Evolutionary conservation across 2,113 vertebrate species (phyloP).

Genomic region (Falcunculus frontatus): DNA sequence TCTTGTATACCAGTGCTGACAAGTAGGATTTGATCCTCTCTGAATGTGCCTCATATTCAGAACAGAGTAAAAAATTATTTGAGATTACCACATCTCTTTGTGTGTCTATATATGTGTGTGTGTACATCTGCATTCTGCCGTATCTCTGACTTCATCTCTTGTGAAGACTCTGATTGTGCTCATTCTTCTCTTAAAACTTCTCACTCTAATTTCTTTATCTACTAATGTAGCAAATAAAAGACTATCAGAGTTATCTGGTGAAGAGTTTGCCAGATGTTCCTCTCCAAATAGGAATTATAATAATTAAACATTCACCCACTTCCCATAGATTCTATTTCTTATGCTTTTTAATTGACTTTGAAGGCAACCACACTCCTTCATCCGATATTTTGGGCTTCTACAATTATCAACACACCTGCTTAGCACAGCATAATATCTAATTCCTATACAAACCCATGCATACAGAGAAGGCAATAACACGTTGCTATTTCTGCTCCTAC

Average conservation of each 20-base stretch:
- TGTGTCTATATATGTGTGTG: rapidly evolving
- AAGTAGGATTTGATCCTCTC: not conserved
- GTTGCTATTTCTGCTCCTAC: not conserved
- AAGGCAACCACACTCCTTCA: not conserved
- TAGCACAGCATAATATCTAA: not conserved
- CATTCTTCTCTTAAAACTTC: not conserved
- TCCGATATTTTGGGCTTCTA: not conserved
- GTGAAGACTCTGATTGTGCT: not conserved
- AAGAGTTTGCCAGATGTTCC: not conserved
- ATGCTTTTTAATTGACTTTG: not conserved
- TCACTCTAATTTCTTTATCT: not conserved
- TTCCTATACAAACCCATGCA: not conserved
- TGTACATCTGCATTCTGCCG: not conserved
- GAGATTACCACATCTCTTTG: not conserved
- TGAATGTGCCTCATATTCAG: not conserved
- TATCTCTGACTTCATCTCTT: not conserved
- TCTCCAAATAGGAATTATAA: not conserved
- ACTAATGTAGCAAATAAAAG: not conserved
- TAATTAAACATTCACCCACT: not conserved
- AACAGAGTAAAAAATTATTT: not conserved
- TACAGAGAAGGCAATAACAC: not conserved
- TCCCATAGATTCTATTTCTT: not conserved
- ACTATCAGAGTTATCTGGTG: not conserved
- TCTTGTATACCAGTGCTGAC: not conserved
- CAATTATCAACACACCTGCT: not conserved